A percentile compares a stretch with the other conserved stretches of the same genome.
These are phyloP conservation scores for Heterochromis multidens DNA, from an alignment of 2,113 vertebrate genomes.

Conservation along the genomic window DNA sequence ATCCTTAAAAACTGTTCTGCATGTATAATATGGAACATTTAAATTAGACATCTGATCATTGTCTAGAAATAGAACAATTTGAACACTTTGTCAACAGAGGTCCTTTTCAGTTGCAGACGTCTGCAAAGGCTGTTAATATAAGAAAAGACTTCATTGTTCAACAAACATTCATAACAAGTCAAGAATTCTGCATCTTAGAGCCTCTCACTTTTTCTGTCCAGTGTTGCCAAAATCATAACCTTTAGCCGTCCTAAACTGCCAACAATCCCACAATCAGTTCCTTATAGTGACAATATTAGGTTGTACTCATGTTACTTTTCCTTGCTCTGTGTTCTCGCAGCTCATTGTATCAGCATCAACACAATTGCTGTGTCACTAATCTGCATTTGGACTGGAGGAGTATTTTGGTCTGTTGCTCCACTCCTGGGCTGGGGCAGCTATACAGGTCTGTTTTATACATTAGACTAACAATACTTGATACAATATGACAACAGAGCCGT, in stretches of 20 bases:
- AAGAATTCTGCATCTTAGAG: conserved; percentile 44
- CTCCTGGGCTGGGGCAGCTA: conserved; percentile 89
- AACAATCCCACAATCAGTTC: not conserved
- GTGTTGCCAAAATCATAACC: conserved; percentile 16
- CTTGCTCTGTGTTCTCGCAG: conserved; percentile 61
- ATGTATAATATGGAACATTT: not conserved
- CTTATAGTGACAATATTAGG: not conserved
- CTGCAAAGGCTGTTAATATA: conserved; percentile 34
- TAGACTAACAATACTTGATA: not conserved
- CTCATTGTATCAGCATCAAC: conserved; percentile 78
- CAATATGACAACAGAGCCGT: not conserved
- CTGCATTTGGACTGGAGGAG: conserved; percentile 83
- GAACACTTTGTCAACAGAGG: conserved; percentile 49
- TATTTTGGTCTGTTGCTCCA: conserved; percentile 86
- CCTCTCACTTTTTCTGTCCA: conserved; percentile 42
- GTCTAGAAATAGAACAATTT: not conserved
- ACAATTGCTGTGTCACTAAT: conserved; percentile 76
- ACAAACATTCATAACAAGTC: conserved; percentile 57
- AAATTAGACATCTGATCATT: not conserved
- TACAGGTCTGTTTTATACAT: conserved; percentile 74
- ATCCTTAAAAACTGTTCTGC: not conserved
- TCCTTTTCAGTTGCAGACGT: conserved; percentile 45
- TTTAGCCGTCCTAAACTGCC: conserved; percentile 23
- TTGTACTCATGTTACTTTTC: not conserved
- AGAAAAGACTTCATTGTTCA: conserved; percentile 64